These are phyloP conservation scores for Epirrhoe alternata DNA, from an alignment of 2,888 invertebrate genomes.

Conservation along the genomic window DNA sequence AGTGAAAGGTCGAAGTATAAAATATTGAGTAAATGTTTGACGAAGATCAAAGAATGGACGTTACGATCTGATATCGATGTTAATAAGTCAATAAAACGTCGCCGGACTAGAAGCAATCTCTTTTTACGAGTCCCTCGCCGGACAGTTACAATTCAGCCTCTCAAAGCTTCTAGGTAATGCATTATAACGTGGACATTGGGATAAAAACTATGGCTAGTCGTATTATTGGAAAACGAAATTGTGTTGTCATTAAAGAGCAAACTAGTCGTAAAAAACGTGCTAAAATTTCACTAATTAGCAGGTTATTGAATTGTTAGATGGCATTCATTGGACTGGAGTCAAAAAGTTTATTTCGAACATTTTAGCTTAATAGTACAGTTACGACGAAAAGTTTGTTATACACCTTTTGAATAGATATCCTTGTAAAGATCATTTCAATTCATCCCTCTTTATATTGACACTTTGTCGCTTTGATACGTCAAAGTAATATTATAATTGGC, in stretches of 20 bases:
- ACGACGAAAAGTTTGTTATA: constrained; percentile 47
- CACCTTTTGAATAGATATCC: constrained; percentile 48
- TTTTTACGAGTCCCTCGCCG: constrained; percentile 81
- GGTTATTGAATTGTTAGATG: neutral
- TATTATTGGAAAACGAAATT: neutral
- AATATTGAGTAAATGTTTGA: constrained; percentile 74
- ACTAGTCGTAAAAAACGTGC: too few species aligned
- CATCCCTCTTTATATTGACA: neutral
- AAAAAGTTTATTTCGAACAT: constrained; percentile 51
- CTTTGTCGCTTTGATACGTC: neutral
- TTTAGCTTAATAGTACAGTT: constrained; percentile 46
- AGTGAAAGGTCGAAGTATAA: constrained; percentile 55
- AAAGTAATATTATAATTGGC: neutral
- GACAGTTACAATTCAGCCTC: constrained; percentile 76
- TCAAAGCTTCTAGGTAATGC: constrained; percentile 65
- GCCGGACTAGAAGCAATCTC: constrained; percentile 82
- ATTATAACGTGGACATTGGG: constrained; percentile 48
- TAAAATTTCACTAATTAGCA: too few species aligned
- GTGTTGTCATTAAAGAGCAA: constrained; percentile 5
- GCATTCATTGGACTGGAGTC: constrained; percentile 43
- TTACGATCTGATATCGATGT: constrained; percentile 84
- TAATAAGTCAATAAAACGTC: constrained; percentile 85
- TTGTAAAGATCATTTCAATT: constrained; percentile 42
- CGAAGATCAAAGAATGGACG: constrained; percentile 81
- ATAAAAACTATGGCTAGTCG: constrained; percentile 37